Base-by-base conservation (phyloP, 2,888 invertebrate species). In the Acrocyrtus sp. region DNA sequence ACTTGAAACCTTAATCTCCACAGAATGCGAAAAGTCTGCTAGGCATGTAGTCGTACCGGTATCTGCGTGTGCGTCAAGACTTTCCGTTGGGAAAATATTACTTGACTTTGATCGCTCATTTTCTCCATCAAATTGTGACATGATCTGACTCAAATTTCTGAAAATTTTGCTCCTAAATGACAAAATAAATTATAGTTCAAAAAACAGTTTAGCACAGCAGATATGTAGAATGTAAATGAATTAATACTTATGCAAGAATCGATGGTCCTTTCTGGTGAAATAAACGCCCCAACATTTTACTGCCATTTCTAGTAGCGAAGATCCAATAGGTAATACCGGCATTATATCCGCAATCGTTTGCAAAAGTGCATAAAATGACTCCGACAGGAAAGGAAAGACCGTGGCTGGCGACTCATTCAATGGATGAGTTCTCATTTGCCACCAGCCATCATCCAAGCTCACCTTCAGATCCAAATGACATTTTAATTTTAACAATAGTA, bases 261-360 rank as follows among this genome's bases (percentile, higher is more conserved):
- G 90, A 82, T 97, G 94, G 85, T 98, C 97, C 1, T 92, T 90
- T 43, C 92, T 90, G 0, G 92, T 91, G 84, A 96, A 97, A 82
- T 92, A 90, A 60, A 97, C 89, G 29, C 95, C 95, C 92, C 96
- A 97, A 85, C 96, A 96, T 74, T 95, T 88, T 45, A 97, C 93
- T 0, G 96, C 96, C 85, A 96, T 95, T 84, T 95, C 91, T 82
- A 95, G 93, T 22, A 95, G 86, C 0, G 96, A 90, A 6, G 95
- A 94, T 47, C 95, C 93, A 76, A 93, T 90, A 0, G 95, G 94
- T 75, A 96, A 86, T 19, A 93, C 88, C 17, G 96, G 91, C 87
- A 97, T 97, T 50, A 97, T 87, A 83, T 96, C 94, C 15, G 96
- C 93, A 67, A 97, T 92, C 0, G 96, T 95, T 83, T 96, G 95